Evolutionary conservation across 2,113 vertebrate genomes (phyloP), one percentile per base, ranked within the genome.

Genomic region (Myotis davidii): DNA sequence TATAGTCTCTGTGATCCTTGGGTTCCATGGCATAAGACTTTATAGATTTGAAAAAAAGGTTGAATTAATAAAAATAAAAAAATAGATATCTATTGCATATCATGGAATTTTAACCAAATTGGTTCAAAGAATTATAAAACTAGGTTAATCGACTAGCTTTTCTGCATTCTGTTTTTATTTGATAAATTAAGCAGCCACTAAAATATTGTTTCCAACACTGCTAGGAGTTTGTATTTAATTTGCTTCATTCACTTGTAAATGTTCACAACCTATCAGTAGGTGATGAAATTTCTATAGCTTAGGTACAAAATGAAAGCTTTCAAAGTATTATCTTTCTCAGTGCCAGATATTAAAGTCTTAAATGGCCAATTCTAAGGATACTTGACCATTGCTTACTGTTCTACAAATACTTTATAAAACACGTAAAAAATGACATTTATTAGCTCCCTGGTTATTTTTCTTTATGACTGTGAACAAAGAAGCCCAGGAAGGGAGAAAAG

Each of bases 321-420:
- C 64, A 83, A 97, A 87, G 25, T 79, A 86, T 90, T 97, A 77
- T 97, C 97, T 96, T 97, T 97, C 96, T 96, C 20, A 82, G 32
- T 54, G 48, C 64, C 25, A 56, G 32, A 94, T 96, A 89, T 86
- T 97, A 97, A 97, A 96, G 59, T 48, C 82, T 97, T 97, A 94
- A 98, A 92, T 93, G 85, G 52, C 91, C 83, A 97, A 32, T 81
- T 97, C 54, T 84, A 94, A 97, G 88, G 61, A 97, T 90, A 93
- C 76, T 97, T 96, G 88, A 97, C 93, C 90, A 96, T 97, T 95
- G 91, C 79, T 73, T 97, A 85, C 34, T 88, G 13, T 94, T 97
- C 94, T 91, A 93, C 89, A 97, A 98, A 98, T 78, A 96, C 91
- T 96, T 97, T 95, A 90, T 95, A 39, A 81, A 95, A 70, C 64